Conservation (phyloP, 2,888 invertebrate species). For the Crepidodera aurea region DNA sequence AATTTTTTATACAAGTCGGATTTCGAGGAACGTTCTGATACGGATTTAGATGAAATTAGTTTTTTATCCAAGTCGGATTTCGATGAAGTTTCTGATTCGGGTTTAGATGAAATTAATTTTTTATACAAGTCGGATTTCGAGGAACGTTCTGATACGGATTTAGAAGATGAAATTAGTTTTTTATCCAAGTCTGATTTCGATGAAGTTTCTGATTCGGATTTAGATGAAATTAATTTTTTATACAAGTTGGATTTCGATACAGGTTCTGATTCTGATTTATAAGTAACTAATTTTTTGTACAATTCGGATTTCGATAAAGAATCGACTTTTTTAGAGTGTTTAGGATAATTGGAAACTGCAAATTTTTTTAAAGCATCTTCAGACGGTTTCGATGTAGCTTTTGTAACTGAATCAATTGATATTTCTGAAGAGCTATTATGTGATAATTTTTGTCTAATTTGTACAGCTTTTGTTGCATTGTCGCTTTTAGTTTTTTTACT, state of each 20-base stretch:
- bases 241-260: not conserved
- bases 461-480: not conserved
- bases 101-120: no score
- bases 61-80: not conserved
- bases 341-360: not conserved
- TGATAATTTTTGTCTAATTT: not conserved
- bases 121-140: not conserved
- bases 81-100: not conserved
- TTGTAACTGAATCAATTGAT: not conserved
- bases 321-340: not conserved
- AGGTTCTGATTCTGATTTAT: not conserved
- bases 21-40: not conserved
- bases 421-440: not conserved
- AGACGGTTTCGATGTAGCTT: not conserved
- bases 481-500: not conserved
- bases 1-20: no score
- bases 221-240: no score
- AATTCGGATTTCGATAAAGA: not conserved
- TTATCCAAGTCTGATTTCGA: not conserved
- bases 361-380: not conserved
- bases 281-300: not conserved
- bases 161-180: no score
- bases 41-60: no score
- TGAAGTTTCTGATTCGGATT: not conserved
- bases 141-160: not conserved